A percentile compares a stretch with the other conserved stretches of the same genome.
These are phyloP conservation scores for Aquatica leii DNA, from an alignment of 2,888 invertebrate species.

Conservation along the genomic window DNA sequence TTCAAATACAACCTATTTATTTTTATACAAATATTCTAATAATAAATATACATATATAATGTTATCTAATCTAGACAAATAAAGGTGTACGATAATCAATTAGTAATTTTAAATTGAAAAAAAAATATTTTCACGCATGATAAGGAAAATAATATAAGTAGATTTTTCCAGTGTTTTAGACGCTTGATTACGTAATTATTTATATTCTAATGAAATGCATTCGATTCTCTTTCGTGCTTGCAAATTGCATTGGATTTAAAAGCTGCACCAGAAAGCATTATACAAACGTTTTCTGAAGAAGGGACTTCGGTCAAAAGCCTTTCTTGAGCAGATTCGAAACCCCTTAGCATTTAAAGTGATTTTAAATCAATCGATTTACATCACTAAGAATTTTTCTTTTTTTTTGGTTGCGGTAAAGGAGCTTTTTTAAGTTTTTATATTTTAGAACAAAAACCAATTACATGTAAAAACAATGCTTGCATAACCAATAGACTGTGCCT, in stretches of 20 bases:
- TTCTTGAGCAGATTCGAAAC: slow-evolving; percentile 44
- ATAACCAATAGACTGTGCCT: slow-evolving; percentile 27
- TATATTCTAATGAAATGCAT: neutral
- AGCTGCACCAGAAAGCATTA: slow-evolving; percentile 57
- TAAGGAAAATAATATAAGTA: neutral
- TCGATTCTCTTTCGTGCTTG: neutral
- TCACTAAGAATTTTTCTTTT: slow-evolving; percentile 45
- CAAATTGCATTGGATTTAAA: slow-evolving; percentile 35
- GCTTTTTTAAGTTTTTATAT: too few species aligned
- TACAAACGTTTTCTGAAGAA: slow-evolving; percentile 55
- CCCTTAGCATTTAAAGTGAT: slow-evolving; percentile 59
- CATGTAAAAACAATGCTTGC: slow-evolving; percentile 11
- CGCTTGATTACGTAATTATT: neutral
- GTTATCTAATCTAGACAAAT: slow-evolving; percentile 16
- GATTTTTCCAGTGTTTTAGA: neutral
- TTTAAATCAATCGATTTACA: slow-evolving; percentile 56
- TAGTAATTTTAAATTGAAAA: neutral
- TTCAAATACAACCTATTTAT: slow-evolving; percentile 12
- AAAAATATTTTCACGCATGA: too few species aligned
- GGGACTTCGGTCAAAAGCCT: slow-evolving; percentile 42
- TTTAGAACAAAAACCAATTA: too few species aligned
- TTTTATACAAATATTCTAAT: slow-evolving; percentile 6
- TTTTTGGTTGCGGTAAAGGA: too few species aligned
- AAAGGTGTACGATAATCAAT: slow-evolving; percentile 16
- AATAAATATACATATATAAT: slow-evolving; percentile 15